Evolutionary conservation across 2,797 vertebrate genomes (phyloP).

Genomic region (Tolypeutes matacus): DNA sequence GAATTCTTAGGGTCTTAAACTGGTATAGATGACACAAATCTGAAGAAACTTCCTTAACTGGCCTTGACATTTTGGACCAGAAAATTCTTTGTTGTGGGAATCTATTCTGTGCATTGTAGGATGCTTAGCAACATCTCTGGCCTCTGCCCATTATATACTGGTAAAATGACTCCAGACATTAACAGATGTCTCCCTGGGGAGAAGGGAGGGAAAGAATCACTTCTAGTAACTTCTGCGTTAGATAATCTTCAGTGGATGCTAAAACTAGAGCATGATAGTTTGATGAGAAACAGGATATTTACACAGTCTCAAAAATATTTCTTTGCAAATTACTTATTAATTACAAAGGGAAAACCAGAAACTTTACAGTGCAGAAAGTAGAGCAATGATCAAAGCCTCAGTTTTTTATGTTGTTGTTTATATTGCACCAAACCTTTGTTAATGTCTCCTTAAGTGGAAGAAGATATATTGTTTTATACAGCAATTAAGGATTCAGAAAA

Average conservation of each 20-base stretch:
- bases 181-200: not conserved
- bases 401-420: not conserved
- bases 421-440: constrained; percentile 14
- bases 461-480: constrained; percentile 36
- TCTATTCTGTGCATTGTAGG: not conserved
- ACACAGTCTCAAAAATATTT: not conserved
- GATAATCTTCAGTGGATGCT: not conserved
- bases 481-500: constrained; percentile 46
- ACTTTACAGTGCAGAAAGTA: not conserved
- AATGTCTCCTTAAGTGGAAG: not conserved
- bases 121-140: not conserved
- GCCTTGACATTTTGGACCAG: not conserved
- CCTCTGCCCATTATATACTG: not conserved
- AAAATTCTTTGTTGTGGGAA: not conserved
- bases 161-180: not conserved
- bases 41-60: not conserved
- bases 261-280: constrained; percentile 7
- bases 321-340: constrained; percentile 1
- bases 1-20: too few species aligned
- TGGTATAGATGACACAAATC: too few species aligned
- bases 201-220: not conserved
- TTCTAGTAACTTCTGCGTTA: not conserved
- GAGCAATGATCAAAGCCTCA: not conserved
- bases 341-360: constrained; percentile 27
- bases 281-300: not conserved